Conservation (phyloP, 2,888 invertebrate genomes). For the Cryptus armator region DNA sequence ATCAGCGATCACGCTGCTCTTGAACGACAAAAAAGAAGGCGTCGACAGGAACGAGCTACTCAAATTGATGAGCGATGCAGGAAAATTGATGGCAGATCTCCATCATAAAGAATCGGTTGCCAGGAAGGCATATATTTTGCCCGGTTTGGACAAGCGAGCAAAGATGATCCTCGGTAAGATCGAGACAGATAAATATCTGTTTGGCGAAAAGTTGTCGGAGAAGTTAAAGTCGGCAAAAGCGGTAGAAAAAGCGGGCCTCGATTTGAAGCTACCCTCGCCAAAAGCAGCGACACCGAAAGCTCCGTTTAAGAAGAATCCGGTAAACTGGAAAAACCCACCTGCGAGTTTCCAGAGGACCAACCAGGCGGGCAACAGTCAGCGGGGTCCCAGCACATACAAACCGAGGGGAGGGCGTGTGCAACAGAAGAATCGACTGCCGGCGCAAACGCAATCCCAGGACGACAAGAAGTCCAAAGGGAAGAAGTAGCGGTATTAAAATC, state of each 20-base stretch:
- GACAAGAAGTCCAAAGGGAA: constrained; percentile 37
- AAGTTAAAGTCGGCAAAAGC: constrained; percentile 41
- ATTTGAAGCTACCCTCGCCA: constrained; percentile 32
- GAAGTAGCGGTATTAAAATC: constrained; percentile 45
- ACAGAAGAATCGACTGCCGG: constrained; percentile 39
- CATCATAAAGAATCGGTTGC: constrained; percentile 37
- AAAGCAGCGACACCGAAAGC: constrained; percentile 27
- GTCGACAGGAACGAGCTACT: constrained; percentile 44
- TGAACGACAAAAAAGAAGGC: constrained; percentile 37
- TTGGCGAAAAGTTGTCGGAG: constrained; percentile 52
- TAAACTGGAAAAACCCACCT: constrained; percentile 49
- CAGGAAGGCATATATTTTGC: constrained; percentile 47
- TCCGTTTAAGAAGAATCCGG: constrained; percentile 17
- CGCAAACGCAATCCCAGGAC: constrained; percentile 28
- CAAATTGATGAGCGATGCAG: constrained; percentile 46
- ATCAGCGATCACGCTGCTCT: constrained; percentile 50
- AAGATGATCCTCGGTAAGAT: constrained; percentile 39
- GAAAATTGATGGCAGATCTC: constrained; percentile 32
- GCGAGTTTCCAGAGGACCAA: constrained; percentile 31
- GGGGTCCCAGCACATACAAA: constrained; percentile 10
- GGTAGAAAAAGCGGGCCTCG: constrained; percentile 39
- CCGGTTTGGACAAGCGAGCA: constrained; percentile 29
- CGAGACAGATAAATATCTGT: constrained; percentile 50
- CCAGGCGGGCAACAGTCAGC: constrained; percentile 47
- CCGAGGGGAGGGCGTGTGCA: constrained; percentile 36